Percentiles rank a stretch among this genome's conserved stretches.
Conservation (phyloP, 2,797 vertebrate species). For the Sebastes hopkinsi region DNA sequence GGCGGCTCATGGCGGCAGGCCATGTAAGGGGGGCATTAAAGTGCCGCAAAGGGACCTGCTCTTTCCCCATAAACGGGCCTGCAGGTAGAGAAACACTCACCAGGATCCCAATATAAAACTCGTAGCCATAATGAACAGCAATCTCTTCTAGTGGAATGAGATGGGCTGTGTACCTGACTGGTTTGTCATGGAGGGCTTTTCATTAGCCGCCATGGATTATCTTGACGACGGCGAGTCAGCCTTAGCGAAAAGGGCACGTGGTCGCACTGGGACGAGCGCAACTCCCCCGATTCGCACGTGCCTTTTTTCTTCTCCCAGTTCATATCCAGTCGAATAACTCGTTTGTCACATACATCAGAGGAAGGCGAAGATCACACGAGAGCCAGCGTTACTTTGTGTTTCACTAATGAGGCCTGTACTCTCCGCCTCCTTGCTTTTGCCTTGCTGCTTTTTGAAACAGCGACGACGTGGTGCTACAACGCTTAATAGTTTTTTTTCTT, state of each 20-base stretch:
- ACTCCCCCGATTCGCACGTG: constrained; percentile 57
- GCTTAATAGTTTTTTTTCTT: constrained; percentile 34
- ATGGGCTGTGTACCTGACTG: constrained; percentile 29
- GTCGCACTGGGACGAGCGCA: constrained; percentile 49
- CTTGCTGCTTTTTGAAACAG: constrained; percentile 72
- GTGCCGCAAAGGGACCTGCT: constrained; percentile 49
- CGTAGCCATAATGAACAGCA: constrained; percentile 16
- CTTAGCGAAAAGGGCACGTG: constrained; percentile 23
- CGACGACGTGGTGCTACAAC: constrained; percentile 50
- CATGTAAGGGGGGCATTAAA: constrained; percentile 51
- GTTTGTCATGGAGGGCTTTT: constrained; percentile 27
- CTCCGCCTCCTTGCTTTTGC: constrained; percentile 63
- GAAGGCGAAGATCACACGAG: constrained; percentile 76
- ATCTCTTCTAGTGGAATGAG: constrained; percentile 16
- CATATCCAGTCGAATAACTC: constrained; percentile 74
- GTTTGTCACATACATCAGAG: constrained; percentile 82
- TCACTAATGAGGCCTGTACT: constrained; percentile 76
- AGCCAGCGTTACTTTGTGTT: constrained; percentile 75
- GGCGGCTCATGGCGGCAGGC: constrained; percentile 46
- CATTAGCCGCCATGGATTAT: constrained; percentile 17
- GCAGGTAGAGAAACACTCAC: constrained; percentile 46
- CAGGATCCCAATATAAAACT: constrained; percentile 21
- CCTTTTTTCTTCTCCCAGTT: constrained; percentile 60
- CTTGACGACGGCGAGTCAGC: constrained; percentile 5
- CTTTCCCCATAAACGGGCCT: constrained; percentile 47